These are phyloP conservation scores for Chroicocephalus ridibundus DNA, from an alignment of 2,113 vertebrate genomes.

Conservation along the genomic window DNA sequence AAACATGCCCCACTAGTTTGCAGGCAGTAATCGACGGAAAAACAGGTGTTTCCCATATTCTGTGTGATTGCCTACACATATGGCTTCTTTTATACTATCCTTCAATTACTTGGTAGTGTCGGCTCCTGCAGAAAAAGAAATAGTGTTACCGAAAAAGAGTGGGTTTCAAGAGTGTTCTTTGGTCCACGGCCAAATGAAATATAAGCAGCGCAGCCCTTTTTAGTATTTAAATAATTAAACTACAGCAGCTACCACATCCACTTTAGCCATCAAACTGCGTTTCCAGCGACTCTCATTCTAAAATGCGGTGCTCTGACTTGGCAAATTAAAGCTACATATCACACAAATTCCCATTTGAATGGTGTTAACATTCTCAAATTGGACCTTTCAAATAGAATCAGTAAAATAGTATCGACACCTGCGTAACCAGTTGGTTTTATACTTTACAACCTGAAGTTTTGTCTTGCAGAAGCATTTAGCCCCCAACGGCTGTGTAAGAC, in stretches of 20 bases:
- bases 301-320: not conserved
- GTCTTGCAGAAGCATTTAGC: not conserved
- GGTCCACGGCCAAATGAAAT: conserved; percentile 20
- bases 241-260: not conserved
- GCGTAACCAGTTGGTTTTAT: not conserved
- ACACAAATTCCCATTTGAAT: not conserved
- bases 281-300: not conserved
- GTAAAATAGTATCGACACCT: not conserved
- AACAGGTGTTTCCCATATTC: conserved; percentile 76
- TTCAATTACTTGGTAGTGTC: conserved; percentile 5
- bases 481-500: not conserved
- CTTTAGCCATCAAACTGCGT: conserved; percentile 15
- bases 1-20: conserved; percentile 64
- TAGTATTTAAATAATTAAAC: conserved; percentile 42
- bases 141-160: not conserved
- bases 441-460: not conserved
- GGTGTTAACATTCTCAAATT: not conserved
- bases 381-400: not conserved
- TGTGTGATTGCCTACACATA: conserved; percentile 68
- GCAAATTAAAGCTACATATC: not conserved
- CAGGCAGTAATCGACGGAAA: conserved; percentile 69
- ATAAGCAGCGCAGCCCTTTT: conserved; percentile 7
- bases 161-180: conserved; percentile 8
- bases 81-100: conserved; percentile 41
- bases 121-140: not conserved